Percentiles rank a stretch among this genome's conserved stretches.
These are phyloP conservation scores for Mareca penelope DNA, from an alignment of 2,797 vertebrate species.

Conservation along the genomic window DNA sequence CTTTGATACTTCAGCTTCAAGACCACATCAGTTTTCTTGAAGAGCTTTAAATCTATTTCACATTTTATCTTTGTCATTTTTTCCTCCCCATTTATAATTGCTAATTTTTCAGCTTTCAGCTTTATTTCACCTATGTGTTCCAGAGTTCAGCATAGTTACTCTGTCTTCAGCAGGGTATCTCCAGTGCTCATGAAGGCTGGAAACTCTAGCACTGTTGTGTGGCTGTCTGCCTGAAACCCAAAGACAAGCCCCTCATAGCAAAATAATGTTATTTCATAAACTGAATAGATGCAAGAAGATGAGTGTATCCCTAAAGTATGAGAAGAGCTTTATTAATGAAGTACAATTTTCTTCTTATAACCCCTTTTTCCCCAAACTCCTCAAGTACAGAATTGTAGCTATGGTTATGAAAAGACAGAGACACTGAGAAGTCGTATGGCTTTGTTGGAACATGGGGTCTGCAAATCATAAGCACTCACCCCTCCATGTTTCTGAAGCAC, in stretches of 20 bases:
- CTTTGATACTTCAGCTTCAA: neutral
- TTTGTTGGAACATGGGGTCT: accelerated
- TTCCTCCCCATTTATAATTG: neutral
- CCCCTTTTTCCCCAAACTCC: neutral
- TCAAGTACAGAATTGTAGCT: neutral
- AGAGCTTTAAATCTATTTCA: neutral
- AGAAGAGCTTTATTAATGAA: neutral
- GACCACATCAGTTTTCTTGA: neutral
- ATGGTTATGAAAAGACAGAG: neutral
- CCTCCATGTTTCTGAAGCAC: accelerated
- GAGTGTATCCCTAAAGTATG: neutral
- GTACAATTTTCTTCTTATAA: neutral
- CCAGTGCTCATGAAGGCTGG: neutral
- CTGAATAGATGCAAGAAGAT: neutral
- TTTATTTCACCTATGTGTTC: neutral
- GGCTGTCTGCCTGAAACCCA: neutral
- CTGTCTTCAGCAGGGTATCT: neutral
- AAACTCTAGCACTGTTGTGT: neutral
- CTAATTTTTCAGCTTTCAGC: neutral
- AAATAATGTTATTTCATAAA: neutral
- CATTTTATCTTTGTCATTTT: neutral
- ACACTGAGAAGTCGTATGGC: neutral
- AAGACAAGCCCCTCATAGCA: neutral
- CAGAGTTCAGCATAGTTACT: neutral
- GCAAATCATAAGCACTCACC: neutral